Evolutionary conservation across 2,113 vertebrate species (phyloP).

Genomic region (Rhinopithecus roxellana): DNA sequence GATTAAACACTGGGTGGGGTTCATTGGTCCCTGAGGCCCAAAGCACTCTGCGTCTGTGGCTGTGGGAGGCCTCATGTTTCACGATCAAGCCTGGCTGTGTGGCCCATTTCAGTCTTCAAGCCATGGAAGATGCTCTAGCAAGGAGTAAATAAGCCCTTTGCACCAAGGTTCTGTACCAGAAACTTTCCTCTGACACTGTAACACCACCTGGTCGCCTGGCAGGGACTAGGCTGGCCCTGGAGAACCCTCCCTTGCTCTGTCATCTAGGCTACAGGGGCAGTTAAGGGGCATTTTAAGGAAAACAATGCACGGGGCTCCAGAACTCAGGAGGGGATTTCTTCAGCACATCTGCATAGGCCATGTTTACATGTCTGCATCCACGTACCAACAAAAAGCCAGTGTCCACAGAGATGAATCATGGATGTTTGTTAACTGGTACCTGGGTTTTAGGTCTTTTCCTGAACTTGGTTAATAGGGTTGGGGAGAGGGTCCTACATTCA

Average conservation of each 20-base stretch:
- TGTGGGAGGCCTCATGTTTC: not conserved
- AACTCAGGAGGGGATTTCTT: not conserved
- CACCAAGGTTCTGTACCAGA: not conserved
- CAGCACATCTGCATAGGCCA: not conserved
- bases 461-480: not conserved
- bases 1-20: not conserved
- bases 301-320: accelerated
- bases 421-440: not conserved
- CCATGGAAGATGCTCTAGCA: not conserved
- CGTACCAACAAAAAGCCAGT: not conserved
- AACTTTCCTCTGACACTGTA: not conserved
- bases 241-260: not conserved
- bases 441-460: not conserved
- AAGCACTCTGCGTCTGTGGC: not conserved
- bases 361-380: accelerated
- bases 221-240: not conserved
- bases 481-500: not conserved
- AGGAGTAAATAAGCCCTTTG: not conserved
- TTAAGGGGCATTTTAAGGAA: not conserved
- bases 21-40: not conserved
- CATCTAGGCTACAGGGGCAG: not conserved
- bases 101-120: not conserved
- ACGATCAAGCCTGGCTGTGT: not conserved
- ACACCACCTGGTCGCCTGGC: not conserved
- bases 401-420: not conserved